A percentile compares a stretch with the other conserved stretches of the same genome.
Conservation (phyloP, 2,888 invertebrate genomes). For the Caenorhabditis sp. region DNA sequence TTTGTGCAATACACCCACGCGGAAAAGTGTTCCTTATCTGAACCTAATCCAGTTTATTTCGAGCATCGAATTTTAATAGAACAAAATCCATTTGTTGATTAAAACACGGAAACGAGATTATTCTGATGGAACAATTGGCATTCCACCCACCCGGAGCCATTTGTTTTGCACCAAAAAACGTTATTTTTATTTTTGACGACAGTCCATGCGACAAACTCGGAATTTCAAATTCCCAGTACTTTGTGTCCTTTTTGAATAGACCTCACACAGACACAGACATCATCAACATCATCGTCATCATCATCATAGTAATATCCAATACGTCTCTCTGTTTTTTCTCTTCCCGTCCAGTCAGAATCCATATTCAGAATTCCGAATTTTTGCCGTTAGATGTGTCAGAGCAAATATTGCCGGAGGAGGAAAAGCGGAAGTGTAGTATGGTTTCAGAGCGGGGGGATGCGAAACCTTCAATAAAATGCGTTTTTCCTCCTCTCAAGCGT, state of each 20-base stretch:
- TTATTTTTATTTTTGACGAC: neutral
- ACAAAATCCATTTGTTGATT: neutral
- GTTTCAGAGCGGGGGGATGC: no score
- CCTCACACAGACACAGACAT: neutral
- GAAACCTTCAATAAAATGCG: conserved; percentile 1
- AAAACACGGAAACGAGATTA: neutral
- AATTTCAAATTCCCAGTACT: conserved; percentile 8
- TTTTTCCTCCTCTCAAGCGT: neutral
- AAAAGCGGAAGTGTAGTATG: neutral
- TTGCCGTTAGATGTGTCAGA: neutral
- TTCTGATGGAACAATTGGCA: neutral
- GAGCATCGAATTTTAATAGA: neutral
- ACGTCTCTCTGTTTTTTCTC: neutral
- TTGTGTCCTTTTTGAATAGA: neutral
- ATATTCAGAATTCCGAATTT: neutral
- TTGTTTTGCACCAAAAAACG: neutral
- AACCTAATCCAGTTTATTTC: no score
- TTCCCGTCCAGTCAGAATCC: neutral
- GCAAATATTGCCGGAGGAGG: conserved; percentile 1
- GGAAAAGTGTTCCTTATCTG: no score
- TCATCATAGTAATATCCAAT: no score
- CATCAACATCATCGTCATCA: neutral
- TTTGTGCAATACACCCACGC: no score
- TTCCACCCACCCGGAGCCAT: conserved; percentile 24
- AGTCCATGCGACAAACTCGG: neutral